phyloP scores from a whole-genome alignment of 2,113 vertebrate species.

The Rissa tridactyla region DNA sequence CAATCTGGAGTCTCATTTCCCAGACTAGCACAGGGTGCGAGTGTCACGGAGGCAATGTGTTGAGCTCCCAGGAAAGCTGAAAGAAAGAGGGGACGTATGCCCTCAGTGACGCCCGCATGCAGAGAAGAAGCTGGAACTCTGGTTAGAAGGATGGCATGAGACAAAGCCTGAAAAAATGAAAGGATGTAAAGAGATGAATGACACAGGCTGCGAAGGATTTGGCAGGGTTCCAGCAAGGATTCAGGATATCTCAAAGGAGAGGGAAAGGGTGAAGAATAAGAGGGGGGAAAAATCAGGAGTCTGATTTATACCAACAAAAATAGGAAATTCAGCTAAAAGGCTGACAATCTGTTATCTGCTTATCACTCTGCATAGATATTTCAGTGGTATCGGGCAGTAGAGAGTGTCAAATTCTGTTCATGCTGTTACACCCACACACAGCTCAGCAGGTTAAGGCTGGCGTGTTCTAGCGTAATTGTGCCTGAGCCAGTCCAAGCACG shows the following conservation, averaged over 20 bases:
- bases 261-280: constrained; percentile 46
- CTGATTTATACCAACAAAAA: constrained; percentile 60
- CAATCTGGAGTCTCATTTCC: constrained; percentile 61
- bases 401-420: constrained; percentile 63
- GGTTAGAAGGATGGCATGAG: constrained; percentile 20
- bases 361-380: constrained; percentile 64
- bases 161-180: constrained; percentile 47
- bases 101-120: not conserved
- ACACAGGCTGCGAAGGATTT: constrained; percentile 1
- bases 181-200: constrained; percentile 51
- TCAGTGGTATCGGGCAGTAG: constrained; percentile 62
- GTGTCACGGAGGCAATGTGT: constrained; percentile 38
- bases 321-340: constrained; percentile 69
- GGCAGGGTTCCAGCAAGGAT: constrained; percentile 43
- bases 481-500: constrained; percentile 45
- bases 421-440: constrained; percentile 60
- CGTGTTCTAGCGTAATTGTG: constrained; percentile 43
- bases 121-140: constrained; percentile 7
- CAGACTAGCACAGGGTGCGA: constrained; percentile 46
- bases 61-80: constrained; percentile 37
- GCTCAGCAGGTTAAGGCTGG: constrained; percentile 54
- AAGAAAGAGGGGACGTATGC: not conserved
- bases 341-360: constrained; percentile 70
- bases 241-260: constrained; percentile 49
- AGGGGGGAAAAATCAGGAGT: not conserved